Conservation (phyloP, 2,113 vertebrate species). For the Xenopus borealis region DNA sequence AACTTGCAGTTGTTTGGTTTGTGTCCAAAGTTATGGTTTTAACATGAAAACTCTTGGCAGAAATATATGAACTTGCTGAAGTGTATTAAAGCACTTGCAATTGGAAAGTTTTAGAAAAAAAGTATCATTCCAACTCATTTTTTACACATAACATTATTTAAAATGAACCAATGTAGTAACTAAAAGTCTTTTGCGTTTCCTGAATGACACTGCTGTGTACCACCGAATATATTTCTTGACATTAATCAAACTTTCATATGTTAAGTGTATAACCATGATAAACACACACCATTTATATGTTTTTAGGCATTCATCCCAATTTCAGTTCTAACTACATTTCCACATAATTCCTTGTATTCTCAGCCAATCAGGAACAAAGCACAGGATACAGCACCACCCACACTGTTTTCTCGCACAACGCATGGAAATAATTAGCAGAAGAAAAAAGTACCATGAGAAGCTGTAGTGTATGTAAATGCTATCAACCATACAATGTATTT, state of each 20-base stretch:
- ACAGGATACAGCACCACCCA: background rate
- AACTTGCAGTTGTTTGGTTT: constrained; percentile 24
- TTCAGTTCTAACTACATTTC: background rate
- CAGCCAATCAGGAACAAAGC: background rate
- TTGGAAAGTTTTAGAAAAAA: constrained; percentile 18
- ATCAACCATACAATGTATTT: too few species aligned
- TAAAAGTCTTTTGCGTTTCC: background rate
- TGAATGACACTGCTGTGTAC: constrained; percentile 8
- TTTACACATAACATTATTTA: background rate
- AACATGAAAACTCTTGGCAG: constrained; percentile 41
- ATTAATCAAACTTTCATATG: constrained; percentile 12
- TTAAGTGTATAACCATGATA: constrained; percentile 11
- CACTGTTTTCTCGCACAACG: background rate
- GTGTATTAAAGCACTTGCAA: constrained; percentile 23
- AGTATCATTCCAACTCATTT: background rate
- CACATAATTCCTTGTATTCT: background rate
- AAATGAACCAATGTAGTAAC: background rate
- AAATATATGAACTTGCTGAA: constrained; percentile 33
- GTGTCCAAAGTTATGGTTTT: constrained; percentile 36
- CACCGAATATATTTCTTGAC: constrained; percentile 11
- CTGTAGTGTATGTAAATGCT: background rate
- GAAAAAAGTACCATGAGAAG: constrained; percentile 4
- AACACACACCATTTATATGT: constrained; percentile 6
- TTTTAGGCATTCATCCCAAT: background rate
- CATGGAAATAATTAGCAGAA: constrained; percentile 25